These are phyloP conservation scores for Hiodon alosoides DNA, from an alignment of 2,113 vertebrate genomes.

Conservation along the genomic window DNA sequence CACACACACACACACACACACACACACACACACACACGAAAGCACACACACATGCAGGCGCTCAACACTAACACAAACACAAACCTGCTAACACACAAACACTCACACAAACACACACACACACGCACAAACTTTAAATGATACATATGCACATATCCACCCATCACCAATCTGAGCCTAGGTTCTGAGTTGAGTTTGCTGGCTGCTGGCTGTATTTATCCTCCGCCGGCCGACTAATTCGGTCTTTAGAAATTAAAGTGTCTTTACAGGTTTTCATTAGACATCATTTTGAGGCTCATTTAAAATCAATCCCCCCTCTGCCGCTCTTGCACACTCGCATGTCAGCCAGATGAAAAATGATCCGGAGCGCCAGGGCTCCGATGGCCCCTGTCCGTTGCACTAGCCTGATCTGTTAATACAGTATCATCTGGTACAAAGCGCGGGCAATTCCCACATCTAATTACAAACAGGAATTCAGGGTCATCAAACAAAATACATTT, in stretches of 20 bases:
- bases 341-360: constrained; percentile 82
- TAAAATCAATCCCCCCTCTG: constrained; percentile 68
- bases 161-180: too few relatives aligned
- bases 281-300: constrained; percentile 59
- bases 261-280: constrained; percentile 58
- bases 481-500: constrained; percentile 86
- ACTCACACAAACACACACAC: too few relatives aligned
- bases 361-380: constrained; percentile 65
- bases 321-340: constrained; percentile 60
- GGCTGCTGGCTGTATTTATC: constrained; percentile 8
- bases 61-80: too few relatives aligned
- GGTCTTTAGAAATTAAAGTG: constrained; percentile 30
- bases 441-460: constrained; percentile 89
- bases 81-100: too few relatives aligned
- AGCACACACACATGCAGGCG: too few relatives aligned
- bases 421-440: constrained; percentile 87
- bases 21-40: too few relatives aligned
- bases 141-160: too few relatives aligned
- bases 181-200: too few relatives aligned
- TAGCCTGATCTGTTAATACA: constrained; percentile 82
- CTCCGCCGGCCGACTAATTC: constrained; percentile 28
- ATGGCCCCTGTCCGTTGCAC: constrained; percentile 67
- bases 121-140: too few relatives aligned
- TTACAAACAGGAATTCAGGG: constrained; percentile 86
- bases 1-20: too few relatives aligned